Conservation (phyloP, 2,797 vertebrate species). For the Anniella stebbinsi region DNA sequence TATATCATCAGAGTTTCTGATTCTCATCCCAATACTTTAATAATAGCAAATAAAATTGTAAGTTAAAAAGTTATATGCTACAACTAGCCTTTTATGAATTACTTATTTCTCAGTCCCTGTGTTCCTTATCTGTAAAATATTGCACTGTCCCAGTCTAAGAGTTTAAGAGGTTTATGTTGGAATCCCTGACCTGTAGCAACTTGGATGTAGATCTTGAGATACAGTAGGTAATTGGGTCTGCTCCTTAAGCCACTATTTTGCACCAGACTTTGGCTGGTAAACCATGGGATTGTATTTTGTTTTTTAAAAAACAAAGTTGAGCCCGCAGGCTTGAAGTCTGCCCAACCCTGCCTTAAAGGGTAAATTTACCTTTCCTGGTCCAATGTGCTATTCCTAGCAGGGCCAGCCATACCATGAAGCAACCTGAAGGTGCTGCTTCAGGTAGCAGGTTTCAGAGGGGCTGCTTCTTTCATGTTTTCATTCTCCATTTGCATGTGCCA, state of each 20-base stretch:
- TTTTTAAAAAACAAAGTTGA: no score
- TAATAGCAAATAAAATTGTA: background rate
- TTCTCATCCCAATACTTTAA: background rate
- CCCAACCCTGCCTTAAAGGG: background rate
- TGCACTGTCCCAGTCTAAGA: background rate
- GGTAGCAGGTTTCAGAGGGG: background rate
- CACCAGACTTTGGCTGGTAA: no score
- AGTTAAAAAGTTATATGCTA: no score
- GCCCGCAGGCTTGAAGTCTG: no score
- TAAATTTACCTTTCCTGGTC: background rate
- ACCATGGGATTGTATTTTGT: no score
- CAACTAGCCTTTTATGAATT: background rate
- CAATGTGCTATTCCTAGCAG: background rate
- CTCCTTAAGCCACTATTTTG: no score
- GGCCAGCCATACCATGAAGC: background rate
- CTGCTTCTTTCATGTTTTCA: background rate
- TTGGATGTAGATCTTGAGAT: no score
- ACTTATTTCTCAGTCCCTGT: background rate
- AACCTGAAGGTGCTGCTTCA: background rate
- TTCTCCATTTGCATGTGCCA: background rate
- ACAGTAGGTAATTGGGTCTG: no score
- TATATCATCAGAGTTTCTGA: background rate
- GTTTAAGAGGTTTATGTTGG: background rate
- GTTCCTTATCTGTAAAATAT: background rate
- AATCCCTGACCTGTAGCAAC: background rate